Conservation (phyloP, 2,797 vertebrate genomes). For the Periparus ater region DNA sequence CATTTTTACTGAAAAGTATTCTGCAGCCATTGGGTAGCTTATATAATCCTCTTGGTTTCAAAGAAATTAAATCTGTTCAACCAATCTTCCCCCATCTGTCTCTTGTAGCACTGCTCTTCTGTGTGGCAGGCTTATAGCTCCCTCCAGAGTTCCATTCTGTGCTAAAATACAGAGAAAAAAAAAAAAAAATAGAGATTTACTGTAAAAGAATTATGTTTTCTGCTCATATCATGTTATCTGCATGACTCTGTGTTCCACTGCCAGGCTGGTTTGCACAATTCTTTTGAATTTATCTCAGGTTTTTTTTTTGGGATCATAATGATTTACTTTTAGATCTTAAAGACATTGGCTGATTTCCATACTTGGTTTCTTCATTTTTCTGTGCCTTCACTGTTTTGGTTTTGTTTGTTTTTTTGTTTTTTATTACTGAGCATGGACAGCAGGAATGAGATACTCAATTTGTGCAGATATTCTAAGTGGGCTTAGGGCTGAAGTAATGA, state of each 20-base stretch:
- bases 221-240: background rate
- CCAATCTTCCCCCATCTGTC: background rate
- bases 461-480: background rate
- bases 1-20: conserved; percentile 11
- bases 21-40: background rate
- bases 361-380: background rate
- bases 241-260: background rate
- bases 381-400: background rate
- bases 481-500: background rate
- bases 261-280: background rate
- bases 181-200: background rate
- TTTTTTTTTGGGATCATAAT: background rate
- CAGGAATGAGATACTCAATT: background rate
- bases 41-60: conserved; percentile 33
- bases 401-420: too few relatives aligned
- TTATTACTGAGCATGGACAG: background rate
- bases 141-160: conserved; percentile 42
- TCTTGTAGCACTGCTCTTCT: background rate
- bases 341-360: background rate
- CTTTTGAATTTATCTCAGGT: background rate
- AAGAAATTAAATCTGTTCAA: conserved; percentile 41
- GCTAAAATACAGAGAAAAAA: background rate
- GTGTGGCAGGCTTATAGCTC: conserved; percentile 18
- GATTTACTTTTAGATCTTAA: background rate
- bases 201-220: background rate